Evolutionary conservation across 2,113 vertebrate genomes (phyloP), one percentile per base, ranked within the genome.

Genomic region (Gasterosteus aculeatus): DNA sequence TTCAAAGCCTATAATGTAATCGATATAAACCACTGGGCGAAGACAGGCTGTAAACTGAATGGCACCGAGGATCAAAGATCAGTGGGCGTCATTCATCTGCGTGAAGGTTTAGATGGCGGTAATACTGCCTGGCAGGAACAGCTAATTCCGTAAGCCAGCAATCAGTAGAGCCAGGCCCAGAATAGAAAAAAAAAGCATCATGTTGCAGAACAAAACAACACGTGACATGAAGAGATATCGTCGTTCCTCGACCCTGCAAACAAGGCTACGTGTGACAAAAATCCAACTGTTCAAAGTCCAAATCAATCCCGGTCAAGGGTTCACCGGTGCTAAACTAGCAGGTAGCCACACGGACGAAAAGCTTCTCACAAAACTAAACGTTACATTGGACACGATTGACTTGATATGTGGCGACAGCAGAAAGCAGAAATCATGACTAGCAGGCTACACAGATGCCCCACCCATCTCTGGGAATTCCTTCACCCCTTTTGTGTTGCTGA

Each of bases 151-250:
- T 73, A 81, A 39, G 77, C 73, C 88, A 80, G 80, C 68, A 86
- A 80, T 81, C 75, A 75, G 75, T 84, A 78, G 75, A 78, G 85
- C 85, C 85, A 84, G 38, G 80, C 88, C 90, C 75, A 84, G 82
- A 93, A 93, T 94, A 94, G 91, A 92, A 72, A 61, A 69, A 26
- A 33, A 33, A 33, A 33, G 87, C 64, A 29, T 93, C 84, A 72
- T 80, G 76, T 93, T 93, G 65, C 89, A 83, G 82, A 51, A 79
- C 49, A 78, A 89, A 87, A 83, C 76, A 90, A 71, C 82, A 81
- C 78, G 78, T 87, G 87, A 87, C 70, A 56, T 58, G 69, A 38
- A 73, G 83, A 87, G 46, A 76, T 62, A 80, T 67, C 54, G 56
- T 49, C 69, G 75, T 10, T 11, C 10, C 61, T 7, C 8, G 58